Evolutionary conservation across 37 sponge, comb jelly and placozoan genomes (phyloP).

Genomic region (Eunapius fragilis): DNA sequence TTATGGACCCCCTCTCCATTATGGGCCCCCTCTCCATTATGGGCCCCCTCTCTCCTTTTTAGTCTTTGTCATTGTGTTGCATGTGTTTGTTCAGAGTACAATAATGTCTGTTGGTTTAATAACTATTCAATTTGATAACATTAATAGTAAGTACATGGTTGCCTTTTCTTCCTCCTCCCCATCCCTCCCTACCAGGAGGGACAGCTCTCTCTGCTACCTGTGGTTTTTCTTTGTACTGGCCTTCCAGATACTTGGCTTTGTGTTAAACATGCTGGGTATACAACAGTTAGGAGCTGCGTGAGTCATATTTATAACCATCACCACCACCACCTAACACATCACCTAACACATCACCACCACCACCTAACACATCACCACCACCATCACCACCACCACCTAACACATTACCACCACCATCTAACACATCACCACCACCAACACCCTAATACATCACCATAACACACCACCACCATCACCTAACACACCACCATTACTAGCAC

Average conservation of each 20-base stretch:
- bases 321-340: neutral
- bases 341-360: neutral
- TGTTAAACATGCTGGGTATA: conserved; percentile 58
- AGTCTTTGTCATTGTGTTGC: too few relatives aligned
- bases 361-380: neutral
- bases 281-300: conserved; percentile 62
- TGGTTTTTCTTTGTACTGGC: conserved; percentile 87
- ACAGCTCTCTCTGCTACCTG: conserved; percentile 91
- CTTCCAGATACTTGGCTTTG: conserved; percentile 62
- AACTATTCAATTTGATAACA: neutral
- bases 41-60: too few relatives aligned
- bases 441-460: neutral
- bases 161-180: neutral
- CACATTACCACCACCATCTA: neutral
- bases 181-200: conserved; percentile 49
- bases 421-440: neutral
- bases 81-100: too few relatives aligned
- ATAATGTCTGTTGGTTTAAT: too few relatives aligned
- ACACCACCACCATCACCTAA: neutral
- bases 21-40: too few relatives aligned
- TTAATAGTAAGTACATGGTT: too few relatives aligned
- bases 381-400: neutral
- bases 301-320: conserved; percentile 3
- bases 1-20: too few relatives aligned
- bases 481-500: neutral